Percentiles rank a stretch among this genome's conserved stretches.
phyloP scores from a whole-genome alignment of 2,797 vertebrate genomes.

The Crocodylus rhombifer region DNA sequence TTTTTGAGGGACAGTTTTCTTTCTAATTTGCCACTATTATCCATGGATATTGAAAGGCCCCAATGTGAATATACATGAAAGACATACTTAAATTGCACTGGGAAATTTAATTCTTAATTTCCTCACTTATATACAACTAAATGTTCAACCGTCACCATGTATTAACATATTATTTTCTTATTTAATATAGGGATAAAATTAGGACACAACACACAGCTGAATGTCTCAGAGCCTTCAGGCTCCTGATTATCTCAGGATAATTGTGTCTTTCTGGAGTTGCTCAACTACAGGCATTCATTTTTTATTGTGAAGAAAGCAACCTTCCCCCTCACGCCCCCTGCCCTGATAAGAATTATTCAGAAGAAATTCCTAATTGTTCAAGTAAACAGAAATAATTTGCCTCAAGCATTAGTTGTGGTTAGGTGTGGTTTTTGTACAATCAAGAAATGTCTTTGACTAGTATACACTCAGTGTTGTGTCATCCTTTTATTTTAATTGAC shows the following conservation, averaged over 20 bases:
- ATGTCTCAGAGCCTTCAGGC: conserved; percentile 73
- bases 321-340: not conserved
- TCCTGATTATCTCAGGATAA: conserved; percentile 73
- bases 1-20: not conserved
- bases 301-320: conserved; percentile 61
- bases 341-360: conserved; percentile 64
- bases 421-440: conserved; percentile 61
- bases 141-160: conserved; percentile 67
- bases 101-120: conserved; percentile 52
- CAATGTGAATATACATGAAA: not conserved
- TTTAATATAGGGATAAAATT: conserved; percentile 67
- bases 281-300: conserved; percentile 65
- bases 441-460: conserved; percentile 52
- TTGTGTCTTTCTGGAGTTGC: conserved; percentile 70
- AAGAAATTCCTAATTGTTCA: conserved; percentile 60
- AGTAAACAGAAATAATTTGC: conserved; percentile 48
- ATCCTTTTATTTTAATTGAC: conserved; percentile 65
- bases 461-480: conserved; percentile 58
- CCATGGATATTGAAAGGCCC: not conserved
- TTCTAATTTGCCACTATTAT: not conserved
- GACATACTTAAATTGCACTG: not conserved
- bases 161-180: conserved; percentile 54
- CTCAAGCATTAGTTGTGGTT: conserved; percentile 36
- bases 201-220: conserved; percentile 70
- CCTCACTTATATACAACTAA: conserved; percentile 41